A percentile compares a stretch with the other conserved stretches of the same genome.
Evolutionary conservation across 2,113 vertebrate genomes (phyloP).

Genomic region (Empidonax alnorum): DNA sequence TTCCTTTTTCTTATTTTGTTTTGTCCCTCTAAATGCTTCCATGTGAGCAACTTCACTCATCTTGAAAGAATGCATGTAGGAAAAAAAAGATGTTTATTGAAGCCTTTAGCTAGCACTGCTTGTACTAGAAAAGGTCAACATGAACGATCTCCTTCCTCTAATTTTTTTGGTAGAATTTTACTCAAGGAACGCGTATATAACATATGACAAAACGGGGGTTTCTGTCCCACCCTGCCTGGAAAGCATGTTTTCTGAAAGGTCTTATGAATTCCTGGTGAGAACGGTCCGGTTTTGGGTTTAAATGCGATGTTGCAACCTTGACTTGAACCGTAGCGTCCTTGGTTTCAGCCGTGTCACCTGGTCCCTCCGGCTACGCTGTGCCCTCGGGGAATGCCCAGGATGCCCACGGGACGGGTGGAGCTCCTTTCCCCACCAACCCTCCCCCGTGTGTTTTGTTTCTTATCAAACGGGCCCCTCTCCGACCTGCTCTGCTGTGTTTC

Average conservation of each 20-base stretch:
- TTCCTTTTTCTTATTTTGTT: neutral
- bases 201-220: rapidly evolving
- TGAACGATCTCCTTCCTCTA: neutral
- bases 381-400: neutral
- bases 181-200: neutral
- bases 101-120: neutral
- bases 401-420: rapidly evolving
- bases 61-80: slow-evolving; percentile 17
- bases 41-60: slow-evolving; percentile 47
- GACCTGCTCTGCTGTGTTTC: rapidly evolving
- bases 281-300: rapidly evolving
- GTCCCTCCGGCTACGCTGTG: rapidly evolving
- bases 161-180: neutral
- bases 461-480: neutral
- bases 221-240: neutral
- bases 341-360: rapidly evolving
- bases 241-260: neutral
- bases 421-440: rapidly evolving
- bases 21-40: slow-evolving; percentile 21
- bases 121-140: neutral
- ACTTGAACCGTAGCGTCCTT: rapidly evolving
- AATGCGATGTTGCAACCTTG: rapidly evolving
- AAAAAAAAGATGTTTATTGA: neutral
- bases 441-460: neutral
- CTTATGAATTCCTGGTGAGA: neutral